phyloP scores from a whole-genome alignment of 2,797 vertebrate genomes.

The Bufotes viridis region DNA sequence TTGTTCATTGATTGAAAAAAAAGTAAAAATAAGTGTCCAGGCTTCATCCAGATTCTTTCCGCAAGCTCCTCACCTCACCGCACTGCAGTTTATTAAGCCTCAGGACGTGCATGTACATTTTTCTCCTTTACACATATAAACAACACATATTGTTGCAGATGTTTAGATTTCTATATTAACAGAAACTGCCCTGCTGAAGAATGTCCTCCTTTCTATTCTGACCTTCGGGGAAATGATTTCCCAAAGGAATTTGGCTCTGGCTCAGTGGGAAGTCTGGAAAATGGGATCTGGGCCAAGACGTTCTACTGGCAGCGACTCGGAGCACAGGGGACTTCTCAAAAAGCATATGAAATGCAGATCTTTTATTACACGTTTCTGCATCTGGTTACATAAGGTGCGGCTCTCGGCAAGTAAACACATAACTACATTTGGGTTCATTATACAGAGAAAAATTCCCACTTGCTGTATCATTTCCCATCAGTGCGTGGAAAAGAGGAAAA shows the following conservation, averaged over 20 bases:
- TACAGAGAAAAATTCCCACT: slow-evolving; percentile 14
- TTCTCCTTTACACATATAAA: slow-evolving; percentile 68
- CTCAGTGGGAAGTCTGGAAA: slow-evolving; percentile 72
- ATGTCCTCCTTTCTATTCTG: slow-evolving; percentile 67
- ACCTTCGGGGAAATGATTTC: slow-evolving; percentile 74
- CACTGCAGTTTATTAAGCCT: slow-evolving; percentile 63
- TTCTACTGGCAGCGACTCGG: slow-evolving; percentile 62
- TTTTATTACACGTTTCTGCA: slow-evolving; percentile 58
- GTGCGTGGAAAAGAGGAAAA: not conserved
- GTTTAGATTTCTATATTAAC: slow-evolving; percentile 70
- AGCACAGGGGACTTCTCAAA: slow-evolving; percentile 67
- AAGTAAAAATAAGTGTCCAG: not conserved
- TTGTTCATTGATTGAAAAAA: slow-evolving; percentile 26
- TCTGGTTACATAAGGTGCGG: slow-evolving; percentile 61
- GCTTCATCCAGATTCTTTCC: slow-evolving; percentile 52
- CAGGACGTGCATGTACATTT: slow-evolving; percentile 63
- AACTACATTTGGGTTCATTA: slow-evolving; percentile 38
- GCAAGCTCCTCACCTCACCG: not conserved
- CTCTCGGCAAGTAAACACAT: slow-evolving; percentile 40
- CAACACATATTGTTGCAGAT: slow-evolving; percentile 68
- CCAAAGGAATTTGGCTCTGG: slow-evolving; percentile 69
- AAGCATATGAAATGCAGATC: slow-evolving; percentile 54
- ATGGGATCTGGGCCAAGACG: slow-evolving; percentile 67
- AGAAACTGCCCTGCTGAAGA: slow-evolving; percentile 68
- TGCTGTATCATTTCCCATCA: slow-evolving; percentile 35